Evolutionary conservation across 2,797 vertebrate species (phyloP), one percentile per base, ranked within the genome.

Genomic region (Fringilla coelebs): DNA sequence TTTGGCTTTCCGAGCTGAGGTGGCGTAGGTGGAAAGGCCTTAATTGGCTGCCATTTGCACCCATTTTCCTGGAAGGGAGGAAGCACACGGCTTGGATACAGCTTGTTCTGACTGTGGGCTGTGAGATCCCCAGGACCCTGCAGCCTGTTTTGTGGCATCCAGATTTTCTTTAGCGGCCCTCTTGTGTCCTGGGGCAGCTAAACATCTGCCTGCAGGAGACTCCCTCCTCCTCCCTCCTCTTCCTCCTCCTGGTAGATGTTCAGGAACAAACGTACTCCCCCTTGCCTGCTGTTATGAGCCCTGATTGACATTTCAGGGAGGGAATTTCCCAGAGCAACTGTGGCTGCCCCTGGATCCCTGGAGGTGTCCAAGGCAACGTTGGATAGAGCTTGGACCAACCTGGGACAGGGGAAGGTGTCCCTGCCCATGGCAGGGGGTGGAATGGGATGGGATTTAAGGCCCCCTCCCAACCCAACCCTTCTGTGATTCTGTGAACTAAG

Each of bases 11-110:
- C 63, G 71, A 94, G 54, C 52, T 80, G 67, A 31, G 32, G 48
- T 68, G 61, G 17, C 76, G 91, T 95, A 75, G 88, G 94, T 89
- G 90, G 94, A 36, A 81, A 78, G 67, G 81, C 71, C 77, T 90
- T 80, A 65, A 90, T 91, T 95, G 94, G 91, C 74, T 96, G 94
- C 84, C 91, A 85, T 95, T 95, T 95, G 92, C 83, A 90, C 88
- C 96, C 74, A 1, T 91, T 93, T 89, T 81, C 60, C 82, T 54
- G 29, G 18, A 63, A 90, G 68, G 43, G 72, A 80, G 49, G 10
- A n/a, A 52, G 32, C 58, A 41, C 58, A 41, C 68, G 0, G 8
- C 9, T 76, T 46, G 67, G 58, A 76, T 86, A 88, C 91, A 90
- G 51, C 62, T 85, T 87, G 71, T 95, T 93, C 83, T 79, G 49